Evolutionary conservation across 1,140 invertebrate genomes (phyloP).

Genomic region (Scylla paramamosain): DNA sequence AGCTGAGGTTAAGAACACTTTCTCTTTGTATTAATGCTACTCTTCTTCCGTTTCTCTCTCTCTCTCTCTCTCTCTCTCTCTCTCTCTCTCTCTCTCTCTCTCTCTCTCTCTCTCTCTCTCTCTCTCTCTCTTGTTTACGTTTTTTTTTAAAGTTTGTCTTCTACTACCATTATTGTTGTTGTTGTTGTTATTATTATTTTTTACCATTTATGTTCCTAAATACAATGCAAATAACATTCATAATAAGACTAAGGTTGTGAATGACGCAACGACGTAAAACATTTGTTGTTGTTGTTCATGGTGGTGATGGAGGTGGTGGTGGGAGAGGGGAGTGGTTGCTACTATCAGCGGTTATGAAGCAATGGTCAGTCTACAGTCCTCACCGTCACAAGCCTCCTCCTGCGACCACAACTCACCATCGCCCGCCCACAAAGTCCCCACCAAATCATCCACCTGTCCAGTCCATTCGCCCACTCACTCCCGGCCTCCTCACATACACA

Average conservation of each 20-base stretch:
- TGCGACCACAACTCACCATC: not conserved
- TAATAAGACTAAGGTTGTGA: not conserved
- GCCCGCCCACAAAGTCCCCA: not conserved
- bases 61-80: conserved; percentile 31
- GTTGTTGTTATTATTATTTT: too few species aligned
- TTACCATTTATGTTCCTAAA: too few species aligned
- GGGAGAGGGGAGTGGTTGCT: too few species aligned
- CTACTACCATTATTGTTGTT: too few species aligned
- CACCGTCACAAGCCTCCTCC: not conserved
- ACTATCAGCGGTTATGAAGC: not conserved
- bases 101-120: conserved; percentile 47
- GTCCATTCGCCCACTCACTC: not conserved
- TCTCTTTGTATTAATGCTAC: not conserved
- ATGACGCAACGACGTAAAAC: not conserved
- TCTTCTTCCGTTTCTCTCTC: not conserved
- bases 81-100: conserved; percentile 45
- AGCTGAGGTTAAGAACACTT: too few species aligned
- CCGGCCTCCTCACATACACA: not conserved
- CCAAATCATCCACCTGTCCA: not conserved
- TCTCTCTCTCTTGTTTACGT: too few species aligned
- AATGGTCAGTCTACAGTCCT: not conserved
- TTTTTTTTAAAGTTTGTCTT: too few species aligned
- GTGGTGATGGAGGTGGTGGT: not conserved
- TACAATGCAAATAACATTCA: too few species aligned
- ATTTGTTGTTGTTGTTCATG: not conserved